Percentiles rank a stretch among this genome's conserved stretches.
Evolutionary conservation across 2,797 vertebrate genomes (phyloP).

Genomic region (Eutrigla gurnardus): DNA sequence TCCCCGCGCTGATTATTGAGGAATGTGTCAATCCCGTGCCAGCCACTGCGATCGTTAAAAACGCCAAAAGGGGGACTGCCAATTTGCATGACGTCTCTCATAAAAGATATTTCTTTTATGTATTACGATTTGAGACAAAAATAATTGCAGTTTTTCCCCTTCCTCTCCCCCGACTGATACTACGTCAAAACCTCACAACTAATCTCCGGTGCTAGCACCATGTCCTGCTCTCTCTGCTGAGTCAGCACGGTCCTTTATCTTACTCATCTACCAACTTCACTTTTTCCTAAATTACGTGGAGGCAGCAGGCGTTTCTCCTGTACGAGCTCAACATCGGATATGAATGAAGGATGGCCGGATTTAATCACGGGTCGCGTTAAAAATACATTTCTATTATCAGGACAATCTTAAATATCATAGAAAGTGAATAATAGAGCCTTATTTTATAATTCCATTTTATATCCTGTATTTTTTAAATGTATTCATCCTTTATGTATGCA

Average conservation of each 20-base stretch:
- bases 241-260: slow-evolving; percentile 7
- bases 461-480: not conserved
- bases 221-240: slow-evolving; percentile 15
- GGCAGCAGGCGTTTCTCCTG: not conserved
- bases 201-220: slow-evolving; percentile 20
- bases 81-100: slow-evolving; percentile 37
- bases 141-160: not conserved
- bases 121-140: slow-evolving; percentile 1
- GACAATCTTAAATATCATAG: too few species aligned
- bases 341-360: too few species aligned
- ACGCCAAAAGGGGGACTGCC: not conserved
- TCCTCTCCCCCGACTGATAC: not conserved
- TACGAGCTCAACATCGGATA: too few species aligned
- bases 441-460: too few species aligned
- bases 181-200: slow-evolving; percentile 32
- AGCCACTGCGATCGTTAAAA: slow-evolving; percentile 16
- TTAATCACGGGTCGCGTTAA: too few species aligned
- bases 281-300: not conserved
- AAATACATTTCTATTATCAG: too few species aligned
- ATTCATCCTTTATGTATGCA: too few species aligned
- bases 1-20: slow-evolving; percentile 44
- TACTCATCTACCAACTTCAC: not conserved
- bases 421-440: too few species aligned
- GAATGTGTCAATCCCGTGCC: slow-evolving; percentile 28
- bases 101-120: slow-evolving; percentile 31